phyloP scores from a whole-genome alignment of 2,888 invertebrate genomes.

The Microchrysa polita region DNA sequence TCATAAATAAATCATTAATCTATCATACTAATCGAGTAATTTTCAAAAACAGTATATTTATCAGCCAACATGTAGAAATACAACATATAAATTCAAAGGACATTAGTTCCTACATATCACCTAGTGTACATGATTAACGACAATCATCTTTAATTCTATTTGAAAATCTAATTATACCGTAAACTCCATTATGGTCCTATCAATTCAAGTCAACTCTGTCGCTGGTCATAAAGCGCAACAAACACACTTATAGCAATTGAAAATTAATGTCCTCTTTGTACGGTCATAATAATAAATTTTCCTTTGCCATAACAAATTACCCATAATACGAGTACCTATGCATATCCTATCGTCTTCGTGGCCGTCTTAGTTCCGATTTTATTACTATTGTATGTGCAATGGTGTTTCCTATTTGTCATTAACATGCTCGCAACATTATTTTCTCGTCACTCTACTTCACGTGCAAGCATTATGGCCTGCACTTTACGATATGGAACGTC shows the following conservation, averaged over 20 bases:
- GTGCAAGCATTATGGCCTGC: too few relatives aligned
- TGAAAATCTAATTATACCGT: background rate
- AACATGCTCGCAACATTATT: background rate
- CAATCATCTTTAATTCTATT: too few relatives aligned
- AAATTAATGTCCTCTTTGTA: constrained; percentile 1
- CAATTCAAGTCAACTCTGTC: background rate
- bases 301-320: background rate
- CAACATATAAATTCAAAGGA: too few relatives aligned
- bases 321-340: background rate
- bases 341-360: too few relatives aligned
- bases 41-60: too few relatives aligned
- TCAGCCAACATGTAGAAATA: too few relatives aligned
- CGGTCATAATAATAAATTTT: background rate
- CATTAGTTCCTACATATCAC: too few relatives aligned
- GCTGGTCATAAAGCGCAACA: background rate
- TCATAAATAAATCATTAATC: too few relatives aligned
- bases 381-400: constrained; percentile 7
- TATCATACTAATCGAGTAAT: too few relatives aligned
- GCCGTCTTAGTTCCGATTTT: background rate
- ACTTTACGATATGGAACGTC: too few relatives aligned
- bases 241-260: background rate
- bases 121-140: too few relatives aligned
- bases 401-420: background rate
- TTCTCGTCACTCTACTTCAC: background rate
- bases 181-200: background rate